phyloP scores from a whole-genome alignment of 1,140 invertebrate species.

The Pissodes strobi region DNA sequence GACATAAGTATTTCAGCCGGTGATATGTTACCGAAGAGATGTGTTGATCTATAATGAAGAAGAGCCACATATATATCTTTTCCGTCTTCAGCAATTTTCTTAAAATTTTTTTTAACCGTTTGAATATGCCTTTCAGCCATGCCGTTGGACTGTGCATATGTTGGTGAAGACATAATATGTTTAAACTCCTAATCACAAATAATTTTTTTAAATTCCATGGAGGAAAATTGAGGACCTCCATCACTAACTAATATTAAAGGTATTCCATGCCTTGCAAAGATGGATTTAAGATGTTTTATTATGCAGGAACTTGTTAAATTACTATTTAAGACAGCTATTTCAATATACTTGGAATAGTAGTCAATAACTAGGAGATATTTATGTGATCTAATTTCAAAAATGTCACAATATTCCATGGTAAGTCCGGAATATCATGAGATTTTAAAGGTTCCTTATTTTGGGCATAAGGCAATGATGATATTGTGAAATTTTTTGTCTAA shows the following conservation, averaged over 20 bases:
- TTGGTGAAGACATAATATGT: constrained; percentile 52
- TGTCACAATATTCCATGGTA: constrained; percentile 47
- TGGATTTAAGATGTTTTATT: constrained; percentile 38
- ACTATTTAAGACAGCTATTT: constrained; percentile 27
- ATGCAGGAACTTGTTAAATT: constrained; percentile 15
- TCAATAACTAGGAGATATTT: constrained; percentile 51
- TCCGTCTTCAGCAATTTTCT: constrained; percentile 40
- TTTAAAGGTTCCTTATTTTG: constrained; percentile 44
- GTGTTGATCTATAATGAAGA: constrained; percentile 6
- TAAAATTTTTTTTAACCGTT: constrained; percentile 50
- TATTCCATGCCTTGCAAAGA: constrained; percentile 51
- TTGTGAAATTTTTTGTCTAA: constrained; percentile 54
- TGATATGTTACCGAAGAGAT: too few relatives aligned
- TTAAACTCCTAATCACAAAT: constrained; percentile 52
- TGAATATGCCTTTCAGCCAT: constrained; percentile 52
- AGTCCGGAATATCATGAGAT: too few relatives aligned
- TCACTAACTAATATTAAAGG: constrained; percentile 51
- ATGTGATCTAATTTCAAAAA: constrained; percentile 48
- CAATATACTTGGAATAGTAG: constrained; percentile 51
- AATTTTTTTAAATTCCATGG: constrained; percentile 54
- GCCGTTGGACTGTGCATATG: constrained; percentile 54
- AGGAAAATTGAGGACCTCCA: constrained; percentile 54
- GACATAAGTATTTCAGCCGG: too few relatives aligned
- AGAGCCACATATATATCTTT: constrained; percentile 27
- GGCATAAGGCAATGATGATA: constrained; percentile 53